Evolutionary conservation across 2,888 invertebrate genomes (phyloP), one percentile per base, ranked within the genome.

Genomic region (Cheilosia impressa): DNA sequence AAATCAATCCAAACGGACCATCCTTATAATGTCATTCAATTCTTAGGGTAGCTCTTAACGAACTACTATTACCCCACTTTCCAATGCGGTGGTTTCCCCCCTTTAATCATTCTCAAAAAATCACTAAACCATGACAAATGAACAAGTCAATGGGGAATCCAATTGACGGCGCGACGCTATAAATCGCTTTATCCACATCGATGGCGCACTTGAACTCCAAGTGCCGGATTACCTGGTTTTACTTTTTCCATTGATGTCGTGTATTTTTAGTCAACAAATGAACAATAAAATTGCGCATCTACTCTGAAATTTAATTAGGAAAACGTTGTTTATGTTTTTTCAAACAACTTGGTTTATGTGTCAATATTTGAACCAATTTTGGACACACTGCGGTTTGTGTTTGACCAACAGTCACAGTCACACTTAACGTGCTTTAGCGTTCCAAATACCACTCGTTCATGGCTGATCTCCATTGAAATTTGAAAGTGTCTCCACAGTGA

Each of bases 331-430:
- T 53, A 27, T 52, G 2, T 43, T 34, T 22, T 22, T n/a, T 4
- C 34, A 22, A 65, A 19, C 22, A 38, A 34, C 38, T 58, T 31
- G 24, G n/a, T 52, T 53, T 72, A 72, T 72, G 72, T 62, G 72
- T 72, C 62, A 62, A 72, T 72, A 72, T 72, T 72, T 72, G 72
- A 38, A 38, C 38, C 38, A 38, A 13, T 13, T 38, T 38, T 38
- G 38, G 38, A 10, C 38, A 13, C 38, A 27, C 27, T 27, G 27
- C 1, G 5, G 38, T 38, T 55, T 63, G 34, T 68, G 45, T 77
- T 60, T 77, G 77, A 38, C 68, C 62, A 77, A 68, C 58, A 75
- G 15, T n/a, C 38, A 50, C 50, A 5, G 65, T 52, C 75, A 62
- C 68, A 47, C 45, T 69, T 68, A 77, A 68, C 50, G 31, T 43